Evolutionary conservation across 2,113 vertebrate genomes (phyloP), one percentile per base, ranked within the genome.

Genomic region (Dendropsophus ebraccatus): DNA sequence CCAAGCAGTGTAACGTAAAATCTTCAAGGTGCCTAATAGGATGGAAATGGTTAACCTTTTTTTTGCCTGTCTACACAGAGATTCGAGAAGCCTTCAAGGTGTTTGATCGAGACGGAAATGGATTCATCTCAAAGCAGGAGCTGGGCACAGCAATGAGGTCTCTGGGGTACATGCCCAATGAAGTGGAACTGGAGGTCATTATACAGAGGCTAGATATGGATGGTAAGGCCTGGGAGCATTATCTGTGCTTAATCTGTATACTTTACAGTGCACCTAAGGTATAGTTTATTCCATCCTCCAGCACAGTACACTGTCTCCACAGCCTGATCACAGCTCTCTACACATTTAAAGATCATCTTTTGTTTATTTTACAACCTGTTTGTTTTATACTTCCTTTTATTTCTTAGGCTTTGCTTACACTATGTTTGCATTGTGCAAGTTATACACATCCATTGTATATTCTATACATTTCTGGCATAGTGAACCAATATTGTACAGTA

Each of bases 111-210:
- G 97, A 98, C 25, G 97, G 97, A 82, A 98, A 98, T 0, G 97
- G 97, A n/a, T 98, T 97, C 95, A 98, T 98, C 93, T 98, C 97
- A 62, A 98, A 98, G 93, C 97, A 98, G 92, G 97, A 98, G 91
- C 94, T 98, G 92, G 97, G 97, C 74, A 97, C 96, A 0, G 97
- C 97, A 90, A 98, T 98, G 97, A 95, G 97, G 54, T 98, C 97
- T 3, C 91, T 98, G 90, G 97, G 97, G 35, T 98, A 98, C 93
- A 98, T 98, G 97, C 97, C 97, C 89, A 98, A 98, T 0, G 97
- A 98, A 90, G 97, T 98, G 91, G 97, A 98, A 92, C 93, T 98
- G 85, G 97, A 98, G 62, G 96, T 98, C 87, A 98, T 98, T 92
- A 98, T 98, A 90, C 97, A 98, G 92, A 94, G 96, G 87, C 94